These are phyloP conservation scores for Trichechus manatus DNA, from an alignment of 2,113 vertebrate genomes.

Conservation along the genomic window DNA sequence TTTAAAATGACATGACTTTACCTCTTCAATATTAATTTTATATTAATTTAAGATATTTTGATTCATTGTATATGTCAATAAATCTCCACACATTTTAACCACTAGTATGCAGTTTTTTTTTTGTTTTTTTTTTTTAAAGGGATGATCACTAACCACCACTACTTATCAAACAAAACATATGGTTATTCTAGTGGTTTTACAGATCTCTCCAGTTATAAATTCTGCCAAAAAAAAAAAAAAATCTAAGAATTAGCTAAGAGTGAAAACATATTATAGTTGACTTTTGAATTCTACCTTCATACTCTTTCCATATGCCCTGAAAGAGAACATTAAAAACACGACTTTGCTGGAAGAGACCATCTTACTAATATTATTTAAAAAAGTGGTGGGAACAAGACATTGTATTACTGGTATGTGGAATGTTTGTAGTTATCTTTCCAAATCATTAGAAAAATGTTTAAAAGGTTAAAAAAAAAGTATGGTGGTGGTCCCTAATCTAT, in stretches of 20 bases:
- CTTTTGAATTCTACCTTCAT: conserved; percentile 69
- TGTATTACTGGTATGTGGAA: conserved; percentile 72
- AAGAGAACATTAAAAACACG: conserved; percentile 75
- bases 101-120: conserved; percentile 1
- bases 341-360: conserved; percentile 64
- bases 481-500: conserved; percentile 49
- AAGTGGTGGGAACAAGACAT: conserved; percentile 79
- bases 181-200: conserved; percentile 65
- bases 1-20: conserved; percentile 66
- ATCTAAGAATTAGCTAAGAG: conserved; percentile 75
- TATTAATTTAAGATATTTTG: conserved; percentile 74
- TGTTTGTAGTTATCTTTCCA: conserved; percentile 58
- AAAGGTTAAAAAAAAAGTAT: conserved; percentile 42
- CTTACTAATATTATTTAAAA: conserved; percentile 66
- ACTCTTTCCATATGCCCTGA: conserved; percentile 64
- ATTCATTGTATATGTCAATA: conserved; percentile 68
- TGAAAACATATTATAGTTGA: conserved; percentile 64
- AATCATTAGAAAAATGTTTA: conserved; percentile 79
- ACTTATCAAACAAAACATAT: conserved; percentile 73
- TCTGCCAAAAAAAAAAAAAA: conserved; percentile 54
- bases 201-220: conserved; percentile 73
- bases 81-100: conserved; percentile 77
- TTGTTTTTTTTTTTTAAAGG: neutral
- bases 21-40: conserved; percentile 24
- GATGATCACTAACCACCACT: conserved; percentile 42